Conservation (phyloP, 1,140 invertebrate species). For the Pseudomyrmex sp. region DNA sequence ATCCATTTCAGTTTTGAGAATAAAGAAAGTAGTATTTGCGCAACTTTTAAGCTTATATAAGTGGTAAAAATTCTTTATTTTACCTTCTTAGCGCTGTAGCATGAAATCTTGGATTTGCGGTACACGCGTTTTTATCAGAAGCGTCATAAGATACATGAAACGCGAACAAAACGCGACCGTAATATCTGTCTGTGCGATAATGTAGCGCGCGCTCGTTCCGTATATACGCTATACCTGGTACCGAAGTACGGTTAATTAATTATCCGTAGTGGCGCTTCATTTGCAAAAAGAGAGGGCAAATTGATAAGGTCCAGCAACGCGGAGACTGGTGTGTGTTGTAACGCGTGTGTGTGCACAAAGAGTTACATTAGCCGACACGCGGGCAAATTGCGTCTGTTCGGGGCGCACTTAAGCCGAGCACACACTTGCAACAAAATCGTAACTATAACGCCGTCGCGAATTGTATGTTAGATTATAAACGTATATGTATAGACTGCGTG, state of each 20-base stretch:
- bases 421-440: no score
- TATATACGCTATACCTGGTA: neutral
- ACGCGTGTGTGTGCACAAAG: neutral
- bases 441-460: no score
- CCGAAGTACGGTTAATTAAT: constrained; percentile 52
- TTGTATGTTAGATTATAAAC: no score
- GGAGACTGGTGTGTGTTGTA: constrained; percentile 3
- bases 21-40: neutral
- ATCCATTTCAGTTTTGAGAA: neutral
- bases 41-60: constrained; percentile 1
- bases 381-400: constrained; percentile 18
- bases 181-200: constrained; percentile 52
- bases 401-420: neutral
- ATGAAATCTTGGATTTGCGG: constrained; percentile 9
- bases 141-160: constrained; percentile 24
- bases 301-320: constrained; percentile 44
- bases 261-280: constrained; percentile 22
- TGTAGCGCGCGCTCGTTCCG: constrained; percentile 20
- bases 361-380: constrained; percentile 45
- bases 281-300: constrained; percentile 47
- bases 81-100: neutral
- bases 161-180: constrained; percentile 43
- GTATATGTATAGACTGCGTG: no score
- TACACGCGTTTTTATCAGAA: constrained; percentile 1
- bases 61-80: neutral